Conservation (phyloP, 2,113 vertebrate species). For the Galeopterus variegatus region DNA sequence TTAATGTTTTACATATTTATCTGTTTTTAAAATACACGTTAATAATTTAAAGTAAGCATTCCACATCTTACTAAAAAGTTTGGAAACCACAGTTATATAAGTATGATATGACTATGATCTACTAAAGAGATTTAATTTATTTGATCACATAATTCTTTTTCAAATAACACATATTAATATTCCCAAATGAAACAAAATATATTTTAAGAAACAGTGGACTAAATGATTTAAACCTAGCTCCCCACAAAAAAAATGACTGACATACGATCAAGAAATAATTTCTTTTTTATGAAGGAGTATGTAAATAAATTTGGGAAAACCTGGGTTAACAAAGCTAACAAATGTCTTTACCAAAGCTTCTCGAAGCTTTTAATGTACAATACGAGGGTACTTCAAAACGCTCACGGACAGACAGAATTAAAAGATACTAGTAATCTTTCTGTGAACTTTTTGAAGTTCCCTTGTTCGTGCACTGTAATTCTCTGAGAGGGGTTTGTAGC, state of each 20-base stretch:
- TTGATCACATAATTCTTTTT: neutral
- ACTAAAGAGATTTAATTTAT: neutral
- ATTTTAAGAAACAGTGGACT: conserved; percentile 34
- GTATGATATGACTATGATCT: neutral
- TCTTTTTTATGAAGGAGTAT: conserved; percentile 5
- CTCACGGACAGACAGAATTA: too few species aligned
- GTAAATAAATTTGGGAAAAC: conserved; percentile 48
- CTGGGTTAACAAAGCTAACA: conserved; percentile 49
- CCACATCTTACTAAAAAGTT: neutral
- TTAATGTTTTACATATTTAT: conserved; percentile 50
- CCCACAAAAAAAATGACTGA: neutral
- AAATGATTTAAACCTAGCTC: conserved; percentile 34
- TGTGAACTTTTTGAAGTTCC: too few species aligned
- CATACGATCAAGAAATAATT: neutral
- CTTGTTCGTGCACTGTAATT: neutral
- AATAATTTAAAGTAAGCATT: conserved; percentile 30
- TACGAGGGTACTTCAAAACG: neutral
- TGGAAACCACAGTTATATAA: conserved; percentile 15
- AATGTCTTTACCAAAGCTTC: conserved; percentile 26
- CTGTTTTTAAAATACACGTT: conserved; percentile 57
- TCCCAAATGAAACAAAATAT: neutral
- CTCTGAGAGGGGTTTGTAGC: neutral
- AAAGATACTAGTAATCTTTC: too few species aligned
- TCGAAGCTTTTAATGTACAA: conserved; percentile 8
- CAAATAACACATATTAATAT: conserved; percentile 56